These are phyloP conservation scores for Julus scandinavius DNA, from an alignment of 2,888 invertebrate species.

Conservation along the genomic window DNA sequence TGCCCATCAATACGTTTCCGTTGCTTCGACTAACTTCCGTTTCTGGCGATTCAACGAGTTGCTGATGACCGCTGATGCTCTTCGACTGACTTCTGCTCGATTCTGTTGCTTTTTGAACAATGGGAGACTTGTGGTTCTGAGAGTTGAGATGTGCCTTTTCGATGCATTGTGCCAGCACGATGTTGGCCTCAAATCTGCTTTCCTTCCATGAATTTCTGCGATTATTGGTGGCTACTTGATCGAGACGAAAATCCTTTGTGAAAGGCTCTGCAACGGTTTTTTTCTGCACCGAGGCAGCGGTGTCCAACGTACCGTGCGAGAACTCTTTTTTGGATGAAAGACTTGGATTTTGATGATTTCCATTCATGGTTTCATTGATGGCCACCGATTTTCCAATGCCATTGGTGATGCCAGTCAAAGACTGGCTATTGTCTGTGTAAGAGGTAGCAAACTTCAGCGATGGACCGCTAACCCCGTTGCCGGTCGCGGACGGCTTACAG, in stretches of 20 bases:
- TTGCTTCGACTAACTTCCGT: background rate
- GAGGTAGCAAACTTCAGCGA: background rate
- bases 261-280: background rate
- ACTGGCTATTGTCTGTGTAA: background rate
- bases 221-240: conserved; percentile 42
- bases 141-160: background rate
- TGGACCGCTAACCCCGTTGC: background rate
- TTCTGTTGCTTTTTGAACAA: background rate
- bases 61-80: background rate
- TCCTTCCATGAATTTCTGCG: conserved; percentile 29
- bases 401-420: background rate
- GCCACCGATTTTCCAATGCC: background rate
- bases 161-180: background rate
- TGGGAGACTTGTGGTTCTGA: background rate
- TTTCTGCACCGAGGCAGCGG: background rate
- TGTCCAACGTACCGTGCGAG: background rate
- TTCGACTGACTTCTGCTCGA: background rate
- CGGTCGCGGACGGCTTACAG: background rate
- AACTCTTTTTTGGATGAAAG: background rate
- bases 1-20: background rate
- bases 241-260: background rate
- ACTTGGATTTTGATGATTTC: background rate
- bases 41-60: background rate
- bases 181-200: conserved; percentile 23
- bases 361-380: background rate